These are phyloP conservation scores for Alitta virens DNA, from an alignment of 2,888 invertebrate species.

Conservation along the genomic window DNA sequence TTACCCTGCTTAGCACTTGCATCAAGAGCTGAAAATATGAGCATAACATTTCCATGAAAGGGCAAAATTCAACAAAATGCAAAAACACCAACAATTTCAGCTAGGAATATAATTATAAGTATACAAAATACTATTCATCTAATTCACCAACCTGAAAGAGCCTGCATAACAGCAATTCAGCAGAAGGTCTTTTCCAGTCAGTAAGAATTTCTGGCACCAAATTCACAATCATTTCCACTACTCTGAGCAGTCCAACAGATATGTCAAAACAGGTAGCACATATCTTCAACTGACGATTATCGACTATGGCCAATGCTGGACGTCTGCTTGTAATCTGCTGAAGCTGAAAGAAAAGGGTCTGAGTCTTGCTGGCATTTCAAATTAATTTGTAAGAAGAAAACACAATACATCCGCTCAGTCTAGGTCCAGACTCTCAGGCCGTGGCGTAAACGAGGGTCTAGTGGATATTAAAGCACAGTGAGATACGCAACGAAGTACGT, in stretches of 20 bases:
- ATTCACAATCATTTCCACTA: slow-evolving; percentile 75
- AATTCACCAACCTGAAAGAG: slow-evolving; percentile 64
- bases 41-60: too few species aligned
- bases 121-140: too few species aligned
- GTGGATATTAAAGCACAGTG: too few species aligned
- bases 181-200: slow-evolving; percentile 67
- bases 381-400: too few species aligned
- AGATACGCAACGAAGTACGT: too few species aligned
- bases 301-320: slow-evolving; percentile 64
- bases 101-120: too few species aligned
- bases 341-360: slow-evolving; percentile 60
- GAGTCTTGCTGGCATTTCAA: too few species aligned
- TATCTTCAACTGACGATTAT: slow-evolving; percentile 75
- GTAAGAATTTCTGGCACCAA: slow-evolving; percentile 68
- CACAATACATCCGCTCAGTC: too few species aligned
- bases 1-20: slow-evolving; percentile 76
- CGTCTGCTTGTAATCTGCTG: slow-evolving; percentile 65
- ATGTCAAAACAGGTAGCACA: slow-evolving; percentile 83
- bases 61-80: too few species aligned
- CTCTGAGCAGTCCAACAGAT: slow-evolving; percentile 73
- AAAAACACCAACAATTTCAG: too few species aligned
- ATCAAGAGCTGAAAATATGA: slow-evolving; percentile 66
- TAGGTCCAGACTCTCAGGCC: too few species aligned
- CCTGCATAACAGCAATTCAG: slow-evolving; percentile 71
- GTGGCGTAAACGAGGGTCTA: too few species aligned